A percentile compares a stretch with the other conserved stretches of the same genome.
phyloP scores from a whole-genome alignment of 2,113 vertebrate genomes.

The Triplophysa tibetana region DNA sequence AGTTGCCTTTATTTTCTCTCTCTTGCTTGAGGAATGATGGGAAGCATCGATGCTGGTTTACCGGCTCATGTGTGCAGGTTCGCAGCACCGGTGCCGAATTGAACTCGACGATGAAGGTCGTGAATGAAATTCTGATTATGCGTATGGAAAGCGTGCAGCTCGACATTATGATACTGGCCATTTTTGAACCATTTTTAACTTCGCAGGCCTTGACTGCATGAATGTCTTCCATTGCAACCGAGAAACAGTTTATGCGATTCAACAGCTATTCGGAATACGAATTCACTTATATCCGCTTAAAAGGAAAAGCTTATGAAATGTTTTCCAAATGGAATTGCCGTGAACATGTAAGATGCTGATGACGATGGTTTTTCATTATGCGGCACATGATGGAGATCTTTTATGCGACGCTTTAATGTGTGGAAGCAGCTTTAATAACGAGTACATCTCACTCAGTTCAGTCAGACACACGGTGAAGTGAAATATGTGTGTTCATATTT shows the following conservation, averaged over 20 bases:
- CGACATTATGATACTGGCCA: not conserved
- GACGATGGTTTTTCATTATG: not conserved
- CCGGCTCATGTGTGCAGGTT: not conserved
- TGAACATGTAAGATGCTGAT: constrained; percentile 11
- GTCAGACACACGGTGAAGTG: no score
- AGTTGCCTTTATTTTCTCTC: constrained; percentile 42
- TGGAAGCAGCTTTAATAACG: no score
- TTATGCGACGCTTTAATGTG: not conserved
- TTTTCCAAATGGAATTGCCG: not conserved
- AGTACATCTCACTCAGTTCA: not conserved
- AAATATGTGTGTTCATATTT: not conserved
- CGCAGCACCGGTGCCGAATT: not conserved
- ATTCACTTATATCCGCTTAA: not conserved
- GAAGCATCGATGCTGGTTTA: not conserved
- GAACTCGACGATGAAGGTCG: not conserved
- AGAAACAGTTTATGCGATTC: not conserved
- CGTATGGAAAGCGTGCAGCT: not conserved
- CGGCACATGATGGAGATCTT: not conserved
- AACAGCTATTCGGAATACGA: not conserved
- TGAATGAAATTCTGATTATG: not conserved
- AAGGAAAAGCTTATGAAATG: not conserved
- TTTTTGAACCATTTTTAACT: not conserved
- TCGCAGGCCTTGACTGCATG: not conserved
- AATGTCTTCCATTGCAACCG: not conserved
- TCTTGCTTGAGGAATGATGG: not conserved